These are phyloP conservation scores for Florisuga fusca DNA, from an alignment of 2,797 vertebrate genomes.

Conservation along the genomic window DNA sequence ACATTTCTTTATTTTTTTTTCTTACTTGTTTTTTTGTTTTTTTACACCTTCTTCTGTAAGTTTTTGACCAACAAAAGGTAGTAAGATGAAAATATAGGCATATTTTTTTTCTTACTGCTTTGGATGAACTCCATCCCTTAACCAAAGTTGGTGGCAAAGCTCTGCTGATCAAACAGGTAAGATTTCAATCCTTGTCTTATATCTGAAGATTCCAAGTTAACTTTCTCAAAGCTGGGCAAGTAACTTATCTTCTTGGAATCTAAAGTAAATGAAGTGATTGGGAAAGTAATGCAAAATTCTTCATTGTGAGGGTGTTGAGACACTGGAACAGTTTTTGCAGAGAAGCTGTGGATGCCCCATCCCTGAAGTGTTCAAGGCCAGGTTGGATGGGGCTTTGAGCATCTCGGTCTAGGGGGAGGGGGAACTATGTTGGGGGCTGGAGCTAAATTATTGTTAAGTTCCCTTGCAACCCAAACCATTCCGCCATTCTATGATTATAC, in stretches of 20 bases:
- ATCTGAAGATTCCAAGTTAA: neutral
- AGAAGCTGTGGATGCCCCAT: too few relatives aligned
- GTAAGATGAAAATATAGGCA: neutral
- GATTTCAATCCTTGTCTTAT: neutral
- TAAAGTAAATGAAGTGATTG: neutral
- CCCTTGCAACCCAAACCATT: too few relatives aligned
- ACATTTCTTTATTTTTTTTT: neutral
- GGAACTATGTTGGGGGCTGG: too few relatives aligned
- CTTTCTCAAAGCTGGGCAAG: neutral
- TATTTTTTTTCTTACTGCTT: neutral
- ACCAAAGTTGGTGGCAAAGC: neutral
- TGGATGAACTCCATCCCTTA: neutral
- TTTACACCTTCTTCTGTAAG: neutral
- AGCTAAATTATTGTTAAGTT: too few relatives aligned
- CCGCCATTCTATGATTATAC: neutral
- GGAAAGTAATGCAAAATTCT: neutral
- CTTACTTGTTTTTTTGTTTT: rapidly evolving
- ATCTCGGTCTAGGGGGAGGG: too few relatives aligned
- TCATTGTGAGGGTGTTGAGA: too few relatives aligned
- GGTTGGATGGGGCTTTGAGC: too few relatives aligned
- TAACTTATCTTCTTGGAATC: neutral
- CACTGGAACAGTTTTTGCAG: too few relatives aligned
- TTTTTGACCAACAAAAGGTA: neutral
- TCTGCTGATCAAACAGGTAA: neutral
- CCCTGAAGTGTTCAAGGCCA: too few relatives aligned